Evolutionary conservation across 2,113 vertebrate genomes (phyloP).

Genomic region (Melanostigma gelatinosum): DNA sequence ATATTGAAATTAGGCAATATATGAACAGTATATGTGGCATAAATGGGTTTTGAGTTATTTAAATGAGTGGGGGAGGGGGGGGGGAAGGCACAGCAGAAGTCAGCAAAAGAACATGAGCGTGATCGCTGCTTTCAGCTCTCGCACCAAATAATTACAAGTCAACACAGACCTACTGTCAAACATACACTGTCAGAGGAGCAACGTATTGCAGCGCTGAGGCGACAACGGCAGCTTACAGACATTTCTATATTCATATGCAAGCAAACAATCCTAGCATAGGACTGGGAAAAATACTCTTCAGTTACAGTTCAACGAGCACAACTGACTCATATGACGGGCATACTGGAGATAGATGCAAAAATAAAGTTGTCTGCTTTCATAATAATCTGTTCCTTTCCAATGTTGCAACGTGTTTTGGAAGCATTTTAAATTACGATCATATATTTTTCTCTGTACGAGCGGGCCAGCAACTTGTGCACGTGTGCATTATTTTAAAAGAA

Average conservation of each 20-base stretch:
- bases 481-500: background rate
- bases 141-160: conserved; percentile 61
- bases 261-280: conserved; percentile 47
- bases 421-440: conserved; percentile 6
- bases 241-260: conserved; percentile 53
- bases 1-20: conserved; percentile 54
- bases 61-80: background rate
- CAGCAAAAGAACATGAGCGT: conserved; percentile 18
- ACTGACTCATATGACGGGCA: conserved; percentile 26
- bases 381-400: conserved; percentile 8
- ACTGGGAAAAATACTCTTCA: conserved; percentile 32
- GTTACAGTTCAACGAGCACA: conserved; percentile 44
- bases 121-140: conserved; percentile 23
- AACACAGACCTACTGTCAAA: conserved; percentile 67
- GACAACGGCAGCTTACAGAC: conserved; percentile 42
- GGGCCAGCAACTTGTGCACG: background rate
- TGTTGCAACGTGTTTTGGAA: conserved; percentile 38
- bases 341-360: conserved; percentile 17
- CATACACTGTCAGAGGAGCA: conserved; percentile 25
- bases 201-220: conserved; percentile 32
- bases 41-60: conserved; percentile 42
- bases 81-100: conserved; percentile 61
- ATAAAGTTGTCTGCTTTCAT: conserved; percentile 11
- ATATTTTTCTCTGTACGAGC: background rate
- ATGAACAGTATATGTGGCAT: conserved; percentile 56